Percentiles rank a stretch among this genome's conserved stretches.
Evolutionary conservation across 2,888 invertebrate species (phyloP).

Genomic region (Pegoplata infirma): DNA sequence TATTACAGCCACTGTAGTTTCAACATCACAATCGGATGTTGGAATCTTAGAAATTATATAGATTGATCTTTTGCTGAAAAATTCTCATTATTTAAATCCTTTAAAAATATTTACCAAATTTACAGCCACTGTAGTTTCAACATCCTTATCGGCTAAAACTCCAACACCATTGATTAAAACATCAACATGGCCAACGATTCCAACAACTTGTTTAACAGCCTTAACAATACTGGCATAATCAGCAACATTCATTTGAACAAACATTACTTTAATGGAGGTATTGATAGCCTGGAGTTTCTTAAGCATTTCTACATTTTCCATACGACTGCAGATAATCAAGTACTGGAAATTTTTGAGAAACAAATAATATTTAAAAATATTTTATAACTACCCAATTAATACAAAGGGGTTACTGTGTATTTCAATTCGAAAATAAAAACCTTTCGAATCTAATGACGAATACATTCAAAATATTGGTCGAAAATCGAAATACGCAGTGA

Average conservation of each 20-base stretch:
- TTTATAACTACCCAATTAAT: too few species aligned
- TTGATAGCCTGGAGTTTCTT: conserved; percentile 71
- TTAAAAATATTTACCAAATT: conserved; percentile 71
- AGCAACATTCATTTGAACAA: conserved; percentile 72
- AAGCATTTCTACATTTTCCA: conserved; percentile 74
- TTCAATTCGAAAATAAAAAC: too few species aligned
- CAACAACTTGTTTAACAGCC: conserved; percentile 69
- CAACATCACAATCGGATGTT: too few species aligned
- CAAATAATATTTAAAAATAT: background rate
- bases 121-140: conserved; percentile 73
- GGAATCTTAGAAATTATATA: too few species aligned
- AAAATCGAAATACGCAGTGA: too few species aligned
- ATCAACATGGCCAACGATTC: conserved; percentile 72
- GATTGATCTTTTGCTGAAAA: too few species aligned
- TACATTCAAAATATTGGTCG: too few species aligned
- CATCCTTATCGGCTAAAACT: conserved; percentile 73
- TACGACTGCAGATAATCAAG: conserved; percentile 71
- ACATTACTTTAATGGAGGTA: conserved; percentile 68
- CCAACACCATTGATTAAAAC: conserved; percentile 73
- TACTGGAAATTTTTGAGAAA: conserved; percentile 60
- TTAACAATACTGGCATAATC: conserved; percentile 70
- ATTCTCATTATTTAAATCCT: too few species aligned
- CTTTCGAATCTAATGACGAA: too few species aligned
- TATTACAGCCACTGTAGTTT: too few species aligned
- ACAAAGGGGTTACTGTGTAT: too few species aligned